Percentiles rank a stretch among this genome's conserved stretches.
Evolutionary conservation across 2,888 invertebrate genomes (phyloP).

Genomic region (Brachypterus glaber): DNA sequence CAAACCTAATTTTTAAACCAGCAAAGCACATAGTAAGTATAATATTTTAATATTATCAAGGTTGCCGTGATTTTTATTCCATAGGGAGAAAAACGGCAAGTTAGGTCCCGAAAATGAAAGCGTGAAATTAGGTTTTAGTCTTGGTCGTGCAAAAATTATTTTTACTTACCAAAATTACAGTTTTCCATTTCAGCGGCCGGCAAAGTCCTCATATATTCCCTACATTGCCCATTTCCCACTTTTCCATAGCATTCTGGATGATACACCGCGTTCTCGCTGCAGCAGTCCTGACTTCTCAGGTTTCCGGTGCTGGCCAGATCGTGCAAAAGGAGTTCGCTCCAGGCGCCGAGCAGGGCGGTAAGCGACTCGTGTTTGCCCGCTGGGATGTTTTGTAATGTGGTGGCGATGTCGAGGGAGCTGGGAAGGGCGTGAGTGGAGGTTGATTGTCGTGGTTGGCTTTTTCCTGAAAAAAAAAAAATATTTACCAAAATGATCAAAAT

Average conservation of each 20-base stretch:
- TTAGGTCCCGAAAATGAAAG: no score
- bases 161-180: conserved; percentile 54
- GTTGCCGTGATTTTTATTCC: no score
- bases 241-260: conserved; percentile 50
- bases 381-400: conserved; percentile 48
- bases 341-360: conserved; percentile 67
- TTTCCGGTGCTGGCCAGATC: conserved; percentile 63
- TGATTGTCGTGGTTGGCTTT: conserved; percentile 44
- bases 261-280: conserved; percentile 33
- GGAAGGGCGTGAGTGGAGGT: conserved; percentile 53
- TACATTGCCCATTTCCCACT: conserved; percentile 42
- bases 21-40: no score
- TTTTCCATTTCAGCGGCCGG: conserved; percentile 54
- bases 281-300: conserved; percentile 45
- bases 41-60: no score
- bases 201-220: conserved; percentile 61
- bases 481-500: no score
- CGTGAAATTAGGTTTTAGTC: no score
- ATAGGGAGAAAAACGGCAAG: no score
- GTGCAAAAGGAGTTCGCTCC: conserved; percentile 67
- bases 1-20: no score
- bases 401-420: conserved; percentile 49
- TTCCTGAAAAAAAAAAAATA: conserved; percentile 35
- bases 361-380: conserved; percentile 60
- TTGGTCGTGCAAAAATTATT: no score